Evolutionary conservation across 2,888 invertebrate species (phyloP).

Genomic region (Amiota mariae): DNA sequence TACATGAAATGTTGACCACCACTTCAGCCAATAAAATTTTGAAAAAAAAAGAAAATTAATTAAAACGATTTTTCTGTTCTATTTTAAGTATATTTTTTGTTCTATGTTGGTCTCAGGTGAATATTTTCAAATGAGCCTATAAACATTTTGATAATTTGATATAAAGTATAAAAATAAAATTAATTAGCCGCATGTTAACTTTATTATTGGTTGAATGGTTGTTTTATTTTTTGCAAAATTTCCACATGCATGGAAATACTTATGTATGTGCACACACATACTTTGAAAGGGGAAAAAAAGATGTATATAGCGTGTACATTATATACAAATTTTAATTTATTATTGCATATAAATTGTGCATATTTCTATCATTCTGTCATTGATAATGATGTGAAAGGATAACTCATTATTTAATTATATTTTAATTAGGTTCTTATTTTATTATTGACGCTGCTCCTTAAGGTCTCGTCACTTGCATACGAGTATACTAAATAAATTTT

Average conservation of each 20-base stretch:
- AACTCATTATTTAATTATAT: too few species aligned
- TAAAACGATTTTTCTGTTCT: neutral
- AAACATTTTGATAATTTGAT: constrained; percentile 13
- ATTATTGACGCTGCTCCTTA: too few species aligned
- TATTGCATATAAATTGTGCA: neutral
- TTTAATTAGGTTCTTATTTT: too few species aligned
- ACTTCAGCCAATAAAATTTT: constrained; percentile 1
- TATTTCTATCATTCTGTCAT: too few species aligned
- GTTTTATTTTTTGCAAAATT: neutral
- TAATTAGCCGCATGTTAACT: constrained; percentile 24
- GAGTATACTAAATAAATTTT: too few species aligned
- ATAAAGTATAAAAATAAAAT: constrained; percentile 19
- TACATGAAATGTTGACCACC: neutral
- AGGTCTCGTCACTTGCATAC: too few species aligned
- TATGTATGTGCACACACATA: too few species aligned
- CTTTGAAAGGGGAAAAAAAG: neutral
- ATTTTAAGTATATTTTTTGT: neutral
- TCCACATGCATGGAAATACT: neutral
- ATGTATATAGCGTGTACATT: neutral
- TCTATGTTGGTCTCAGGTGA: constrained; percentile 22
- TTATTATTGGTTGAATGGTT: constrained; percentile 14
- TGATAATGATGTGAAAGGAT: too few species aligned
- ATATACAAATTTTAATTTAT: constrained; percentile 9
- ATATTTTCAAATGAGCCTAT: constrained; percentile 27
- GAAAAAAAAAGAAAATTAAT: constrained; percentile 20